Base-by-base conservation (phyloP, 2,888 invertebrate genomes). In the Amiota minor region DNA sequence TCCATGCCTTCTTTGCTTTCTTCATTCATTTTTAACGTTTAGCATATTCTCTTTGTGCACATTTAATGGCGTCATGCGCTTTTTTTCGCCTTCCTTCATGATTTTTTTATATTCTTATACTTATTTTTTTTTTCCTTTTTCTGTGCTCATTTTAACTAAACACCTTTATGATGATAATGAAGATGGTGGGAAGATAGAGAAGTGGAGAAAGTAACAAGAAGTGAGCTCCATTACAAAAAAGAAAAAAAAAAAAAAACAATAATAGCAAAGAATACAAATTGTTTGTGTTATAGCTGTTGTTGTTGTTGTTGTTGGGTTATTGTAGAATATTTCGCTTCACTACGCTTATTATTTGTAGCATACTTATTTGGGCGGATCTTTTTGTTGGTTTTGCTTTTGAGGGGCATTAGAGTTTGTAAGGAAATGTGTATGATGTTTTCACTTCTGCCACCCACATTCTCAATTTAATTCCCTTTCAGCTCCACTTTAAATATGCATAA, bases 301-400 rank as follows among this genome's bases (percentile, higher is more conserved):
- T 65, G 49, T 65, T 65, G 47, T 65, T 47, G 18, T 16, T 65
- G 49, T 67, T 67, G 50, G 20, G 50, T 50, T 67, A n/a, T 50
- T 68, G 50, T 45, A 35, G 16, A 12, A 18, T 59, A n/a, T 59
- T 74, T 75, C 77, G 81, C 83, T 84, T 83, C 80, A 83, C 83
- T 81, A 83, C 80, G 83, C 84, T 85, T 82, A 81, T 82, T 82
- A 83, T 82, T 82, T 82, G 85, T 85, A 83, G 85, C 83, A 82
- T 83, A 85, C 84, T 82, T 82, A 82, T 82, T 82, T 79, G 79
- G 76, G 68, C 23, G 35, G 14, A n/a, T 64, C 16, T 11, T 53
- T 14, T 14, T 53, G 14, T 23, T 23, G 23, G 11, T 49, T 47
- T 47, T 65, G n/a, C 35, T 49, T 47, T 47, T 16, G 49, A 3